phyloP scores from a whole-genome alignment of 1,140 invertebrate genomes.

The Trachymyrmex cornetzi region DNA sequence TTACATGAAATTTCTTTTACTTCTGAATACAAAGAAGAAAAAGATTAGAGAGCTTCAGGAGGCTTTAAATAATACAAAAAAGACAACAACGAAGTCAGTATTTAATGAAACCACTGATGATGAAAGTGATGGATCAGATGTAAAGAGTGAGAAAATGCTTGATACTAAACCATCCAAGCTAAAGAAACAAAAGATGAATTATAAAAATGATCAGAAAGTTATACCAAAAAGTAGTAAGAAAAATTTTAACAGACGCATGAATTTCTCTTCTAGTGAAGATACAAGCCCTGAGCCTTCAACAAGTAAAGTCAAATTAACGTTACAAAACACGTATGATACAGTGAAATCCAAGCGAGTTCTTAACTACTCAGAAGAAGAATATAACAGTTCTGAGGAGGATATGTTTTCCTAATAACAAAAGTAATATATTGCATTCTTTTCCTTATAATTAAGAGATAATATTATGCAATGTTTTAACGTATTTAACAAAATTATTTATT shows the following conservation, averaged over 20 bases:
- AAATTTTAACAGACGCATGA: slow-evolving; percentile 7
- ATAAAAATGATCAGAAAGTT: background rate
- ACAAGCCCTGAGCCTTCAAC: slow-evolving; percentile 35
- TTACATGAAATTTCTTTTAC: slow-evolving; percentile 69
- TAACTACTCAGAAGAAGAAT: slow-evolving; percentile 48
- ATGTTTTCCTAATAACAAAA: slow-evolving; percentile 56
- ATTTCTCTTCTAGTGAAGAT: background rate
- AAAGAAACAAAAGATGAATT: background rate
- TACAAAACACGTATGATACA: background rate
- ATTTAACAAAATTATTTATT: background rate
- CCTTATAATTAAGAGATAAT: background rate
- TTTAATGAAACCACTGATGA: slow-evolving; percentile 73
- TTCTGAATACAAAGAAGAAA: slow-evolving; percentile 77
- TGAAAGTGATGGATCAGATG: slow-evolving; percentile 63
- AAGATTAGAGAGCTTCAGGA: slow-evolving; percentile 70
- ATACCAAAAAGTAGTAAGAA: background rate
- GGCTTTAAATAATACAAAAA: slow-evolving; percentile 44
- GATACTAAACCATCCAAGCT: background rate
- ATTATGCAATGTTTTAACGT: background rate
- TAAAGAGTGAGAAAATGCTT: background rate
- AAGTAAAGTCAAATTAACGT: slow-evolving; percentile 7
- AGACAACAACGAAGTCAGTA: slow-evolving; percentile 15
- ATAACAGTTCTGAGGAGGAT: slow-evolving; percentile 49
- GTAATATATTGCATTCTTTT: background rate
- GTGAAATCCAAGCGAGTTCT: background rate